Percentiles rank a stretch among this genome's conserved stretches.
Evolutionary conservation across 2,888 invertebrate genomes (phyloP).

Genomic region (Eupithecia dodoneata): DNA sequence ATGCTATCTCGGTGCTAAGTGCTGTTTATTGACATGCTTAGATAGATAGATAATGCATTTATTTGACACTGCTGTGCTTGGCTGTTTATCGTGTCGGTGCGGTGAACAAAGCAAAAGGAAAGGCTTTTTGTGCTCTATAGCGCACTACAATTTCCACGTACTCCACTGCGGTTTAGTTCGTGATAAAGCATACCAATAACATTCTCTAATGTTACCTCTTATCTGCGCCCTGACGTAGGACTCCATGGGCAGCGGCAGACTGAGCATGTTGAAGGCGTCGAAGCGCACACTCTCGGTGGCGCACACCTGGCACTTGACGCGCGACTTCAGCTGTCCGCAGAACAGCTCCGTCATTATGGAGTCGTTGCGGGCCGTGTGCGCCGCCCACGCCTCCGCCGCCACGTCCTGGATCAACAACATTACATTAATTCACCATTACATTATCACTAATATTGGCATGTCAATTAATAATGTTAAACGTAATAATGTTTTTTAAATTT

Average conservation of each 20-base stretch:
- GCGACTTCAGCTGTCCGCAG: constrained; percentile 96
- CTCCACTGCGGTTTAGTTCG: background rate
- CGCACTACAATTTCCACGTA: background rate
- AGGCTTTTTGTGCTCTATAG: no score
- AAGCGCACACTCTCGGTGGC: constrained; percentile 93
- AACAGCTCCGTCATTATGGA: constrained; percentile 95
- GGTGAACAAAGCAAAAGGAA: no score
- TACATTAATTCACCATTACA: no score
- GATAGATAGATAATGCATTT: no score
- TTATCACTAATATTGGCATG: no score
- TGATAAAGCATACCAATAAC: background rate
- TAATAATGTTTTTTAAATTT: no score
- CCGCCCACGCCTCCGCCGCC: constrained; percentile 92
- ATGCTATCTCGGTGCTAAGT: no score
- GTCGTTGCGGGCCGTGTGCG: constrained; percentile 91
- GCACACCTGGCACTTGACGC: constrained; percentile 92
- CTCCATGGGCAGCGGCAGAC: constrained; percentile 95
- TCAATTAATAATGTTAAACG: no score
- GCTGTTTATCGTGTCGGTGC: no score
- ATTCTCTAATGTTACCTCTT: constrained; percentile 80
- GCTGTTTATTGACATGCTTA: no score
- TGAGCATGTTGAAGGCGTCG: constrained; percentile 96
- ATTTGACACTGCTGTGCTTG: no score
- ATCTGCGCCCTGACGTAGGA: constrained; percentile 91
- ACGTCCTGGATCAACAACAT: constrained; percentile 64